A percentile compares a stretch with the other conserved stretches of the same genome.
These are phyloP conservation scores for Caenorhabditis sp. DNA, from an alignment of 2,888 invertebrate species.

Conservation along the genomic window DNA sequence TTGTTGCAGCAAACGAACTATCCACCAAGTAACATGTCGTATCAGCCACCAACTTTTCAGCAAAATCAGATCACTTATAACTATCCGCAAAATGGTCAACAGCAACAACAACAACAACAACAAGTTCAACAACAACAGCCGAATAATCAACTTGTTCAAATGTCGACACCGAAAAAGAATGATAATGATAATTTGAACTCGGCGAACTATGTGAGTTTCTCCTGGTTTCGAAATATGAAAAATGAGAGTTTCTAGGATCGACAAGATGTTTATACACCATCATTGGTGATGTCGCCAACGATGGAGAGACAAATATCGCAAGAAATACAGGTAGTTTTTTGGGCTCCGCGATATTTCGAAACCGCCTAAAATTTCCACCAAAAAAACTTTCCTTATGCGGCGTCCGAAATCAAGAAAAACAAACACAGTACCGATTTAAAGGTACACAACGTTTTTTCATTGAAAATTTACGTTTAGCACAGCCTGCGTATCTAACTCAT, in stretches of 20 bases:
- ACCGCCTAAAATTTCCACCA: background rate
- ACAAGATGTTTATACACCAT: conserved; percentile 23
- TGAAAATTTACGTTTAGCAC: too few species aligned
- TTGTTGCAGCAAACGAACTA: too few species aligned
- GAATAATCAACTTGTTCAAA: background rate
- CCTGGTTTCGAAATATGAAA: background rate
- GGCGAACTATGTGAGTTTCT: background rate
- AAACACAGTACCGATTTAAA: too few species aligned
- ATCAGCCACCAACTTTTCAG: background rate
- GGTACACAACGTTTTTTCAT: too few species aligned
- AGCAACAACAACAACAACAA: too few species aligned
- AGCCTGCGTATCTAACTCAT: too few species aligned
- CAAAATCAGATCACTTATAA: background rate
- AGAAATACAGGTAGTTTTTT: conserved; percentile 37
- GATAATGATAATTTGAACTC: background rate
- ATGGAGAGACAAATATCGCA: conserved; percentile 47
- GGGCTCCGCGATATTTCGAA: background rate
- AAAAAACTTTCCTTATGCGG: too few species aligned
- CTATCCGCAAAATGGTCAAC: background rate
- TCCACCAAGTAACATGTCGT: too few species aligned
- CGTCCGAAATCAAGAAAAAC: too few species aligned
- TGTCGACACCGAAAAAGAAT: background rate
- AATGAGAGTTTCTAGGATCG: background rate
- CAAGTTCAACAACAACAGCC: too few species aligned
- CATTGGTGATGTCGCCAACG: conserved; percentile 42